Percentiles rank a stretch among this genome's conserved stretches.
Conservation (phyloP, 2,797 vertebrate species). For the Protonibea diacanthus region DNA sequence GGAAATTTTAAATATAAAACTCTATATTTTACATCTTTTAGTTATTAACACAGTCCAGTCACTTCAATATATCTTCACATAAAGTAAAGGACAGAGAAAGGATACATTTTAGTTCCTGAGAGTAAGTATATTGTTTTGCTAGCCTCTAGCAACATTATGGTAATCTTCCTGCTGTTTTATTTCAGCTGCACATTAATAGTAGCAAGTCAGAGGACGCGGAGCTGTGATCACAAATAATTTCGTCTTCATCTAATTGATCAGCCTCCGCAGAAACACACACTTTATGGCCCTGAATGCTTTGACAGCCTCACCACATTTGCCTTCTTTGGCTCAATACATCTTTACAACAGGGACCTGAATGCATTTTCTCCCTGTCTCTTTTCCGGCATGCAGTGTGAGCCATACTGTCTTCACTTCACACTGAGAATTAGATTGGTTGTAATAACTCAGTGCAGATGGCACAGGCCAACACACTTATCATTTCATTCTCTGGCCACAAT, state of each 20-base stretch:
- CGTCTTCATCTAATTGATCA: constrained; percentile 34
- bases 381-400: constrained; percentile 28
- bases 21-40: neutral
- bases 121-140: neutral
- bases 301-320: constrained; percentile 36
- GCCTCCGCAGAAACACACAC: constrained; percentile 29
- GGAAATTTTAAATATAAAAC: neutral
- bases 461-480: constrained; percentile 8
- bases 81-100: neutral
- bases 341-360: constrained; percentile 42
- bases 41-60: neutral
- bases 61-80: neutral
- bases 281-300: constrained; percentile 14
- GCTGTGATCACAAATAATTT: constrained; percentile 33
- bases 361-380: constrained; percentile 8
- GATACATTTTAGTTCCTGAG: neutral
- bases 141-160: neutral
- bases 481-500: constrained; percentile 13
- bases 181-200: constrained; percentile 10
- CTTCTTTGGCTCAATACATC: constrained; percentile 28
- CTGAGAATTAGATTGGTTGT: constrained; percentile 44
- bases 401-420: constrained; percentile 29
- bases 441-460: constrained; percentile 39
- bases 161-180: constrained; percentile 26
- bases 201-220: constrained; percentile 17